Base-by-base conservation (phyloP, 2,113 vertebrate species). In the Periophthalmodon schlosseri region DNA sequence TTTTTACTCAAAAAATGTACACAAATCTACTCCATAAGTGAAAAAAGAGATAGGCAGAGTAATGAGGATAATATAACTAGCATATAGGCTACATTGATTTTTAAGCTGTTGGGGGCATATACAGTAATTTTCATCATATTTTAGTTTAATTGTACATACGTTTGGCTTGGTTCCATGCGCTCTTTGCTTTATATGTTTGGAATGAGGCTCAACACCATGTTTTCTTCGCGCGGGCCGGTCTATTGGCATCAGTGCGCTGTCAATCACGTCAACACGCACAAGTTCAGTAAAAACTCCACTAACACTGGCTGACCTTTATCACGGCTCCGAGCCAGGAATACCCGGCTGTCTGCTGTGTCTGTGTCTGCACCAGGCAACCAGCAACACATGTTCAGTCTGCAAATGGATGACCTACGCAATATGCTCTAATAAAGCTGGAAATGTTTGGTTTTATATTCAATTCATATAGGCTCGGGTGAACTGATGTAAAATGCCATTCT, bases 61-160 rank as follows among this genome's bases (percentile, higher is more conserved):
- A 39, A 44, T 44, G 39, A 44, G 39, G 39, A 44, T 10, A 44
- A 44, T 44, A 10, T 2, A 44, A 44, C 6, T 11, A 10, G 39
- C 7, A 21, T 21, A 21, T 1, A 49, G 23, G 57, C 68, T 33
- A 64, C 63, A 69, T 5, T 76, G 77, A 77, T 73, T 80, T 52
- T 57, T 2, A 57, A 72, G 39, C 71, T 64, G 69, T 49, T 81
- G 28, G 11, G 23, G 11, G 23, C 23, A 65, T 58, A 70, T 68
- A 78, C 39, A 78, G 49, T 44, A 47, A 60, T n/a, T n/a, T n/a
- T 7, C 10, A 10, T n/a, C 2, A 57, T 23, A 57, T 57, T 23
- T 57, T 21, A 3, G 9, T 23, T 9, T 23, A 57, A 11, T 18
- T 52, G 21, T 57, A 23, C n/a, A 13, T 23, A 28, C 72, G 75